Evolutionary conservation across 2,797 vertebrate genomes (phyloP).

Genomic region (Takifugu ocellatus): DNA sequence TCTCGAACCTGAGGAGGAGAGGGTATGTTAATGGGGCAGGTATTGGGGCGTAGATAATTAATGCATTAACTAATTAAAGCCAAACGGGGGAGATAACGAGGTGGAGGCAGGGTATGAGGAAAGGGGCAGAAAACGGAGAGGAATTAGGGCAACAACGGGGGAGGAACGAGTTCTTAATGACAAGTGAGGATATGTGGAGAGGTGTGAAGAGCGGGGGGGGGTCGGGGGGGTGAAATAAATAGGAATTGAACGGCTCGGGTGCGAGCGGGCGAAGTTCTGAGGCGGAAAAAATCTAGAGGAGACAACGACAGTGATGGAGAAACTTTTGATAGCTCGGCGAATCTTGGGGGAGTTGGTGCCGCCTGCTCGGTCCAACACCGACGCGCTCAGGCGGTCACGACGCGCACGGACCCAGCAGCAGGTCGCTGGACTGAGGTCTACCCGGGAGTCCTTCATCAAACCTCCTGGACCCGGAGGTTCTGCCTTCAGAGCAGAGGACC

Average conservation of each 20-base stretch:
- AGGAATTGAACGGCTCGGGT: slow-evolving; percentile 80
- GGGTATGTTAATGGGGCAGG: slow-evolving; percentile 74
- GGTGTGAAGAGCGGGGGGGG: slow-evolving; percentile 62
- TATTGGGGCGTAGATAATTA: slow-evolving; percentile 80
- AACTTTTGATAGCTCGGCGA: slow-evolving; percentile 80
- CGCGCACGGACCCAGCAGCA: slow-evolving; percentile 32
- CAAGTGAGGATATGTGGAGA: slow-evolving; percentile 57
- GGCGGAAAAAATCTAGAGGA: slow-evolving; percentile 76
- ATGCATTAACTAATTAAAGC: slow-evolving; percentile 81
- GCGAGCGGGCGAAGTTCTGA: slow-evolving; percentile 73
- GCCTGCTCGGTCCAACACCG: slow-evolving; percentile 61
- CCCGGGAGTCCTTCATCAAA: slow-evolving; percentile 55
- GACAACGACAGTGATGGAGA: slow-evolving; percentile 77
- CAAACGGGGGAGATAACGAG: slow-evolving; percentile 76
- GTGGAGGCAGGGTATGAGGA: slow-evolving; percentile 56
- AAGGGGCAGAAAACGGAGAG: slow-evolving; percentile 39
- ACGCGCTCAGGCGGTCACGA: slow-evolving; percentile 67
- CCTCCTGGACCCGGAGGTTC: slow-evolving; percentile 15
- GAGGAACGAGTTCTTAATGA: slow-evolving; percentile 70
- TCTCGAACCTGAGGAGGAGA: slow-evolving; percentile 47
- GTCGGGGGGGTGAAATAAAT: slow-evolving; percentile 71
- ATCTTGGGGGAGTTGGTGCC: slow-evolving; percentile 76
- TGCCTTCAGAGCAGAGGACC: slow-evolving; percentile 24
- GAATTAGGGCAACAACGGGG: slow-evolving; percentile 63
- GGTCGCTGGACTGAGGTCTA: slow-evolving; percentile 59